phyloP scores from a whole-genome alignment of 2,113 vertebrate species.

The Stegastes partitus region DNA sequence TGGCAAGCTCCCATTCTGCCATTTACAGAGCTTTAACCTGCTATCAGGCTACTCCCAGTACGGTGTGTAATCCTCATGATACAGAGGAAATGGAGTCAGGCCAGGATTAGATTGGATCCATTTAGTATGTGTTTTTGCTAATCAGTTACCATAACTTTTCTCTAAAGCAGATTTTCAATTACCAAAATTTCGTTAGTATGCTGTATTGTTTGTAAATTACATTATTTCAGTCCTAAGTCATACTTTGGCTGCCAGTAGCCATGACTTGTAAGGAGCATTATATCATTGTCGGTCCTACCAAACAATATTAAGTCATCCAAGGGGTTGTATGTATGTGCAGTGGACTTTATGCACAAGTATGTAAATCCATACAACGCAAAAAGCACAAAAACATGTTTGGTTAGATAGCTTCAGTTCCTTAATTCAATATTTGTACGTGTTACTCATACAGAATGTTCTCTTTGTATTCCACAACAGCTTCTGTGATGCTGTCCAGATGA shows the following conservation, averaged over 20 bases:
- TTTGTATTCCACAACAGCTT: slow-evolving; percentile 25
- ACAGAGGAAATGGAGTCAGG: slow-evolving; percentile 17
- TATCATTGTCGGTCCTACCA: too few relatives aligned
- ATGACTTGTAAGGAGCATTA: not conserved
- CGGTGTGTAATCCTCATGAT: slow-evolving; percentile 11
- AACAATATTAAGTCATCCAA: slow-evolving; percentile 2
- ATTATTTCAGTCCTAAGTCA: not conserved
- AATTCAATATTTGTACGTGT: slow-evolving; percentile 16
- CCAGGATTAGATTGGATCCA: not conserved
- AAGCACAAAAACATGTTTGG: slow-evolving; percentile 15
- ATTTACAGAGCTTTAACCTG: slow-evolving; percentile 57
- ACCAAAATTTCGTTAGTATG: not conserved
- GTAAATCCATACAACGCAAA: slow-evolving; percentile 7
- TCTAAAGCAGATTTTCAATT: not conserved
- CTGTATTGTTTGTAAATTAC: not conserved
- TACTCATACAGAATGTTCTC: slow-evolving; percentile 16
- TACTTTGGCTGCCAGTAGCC: not conserved
- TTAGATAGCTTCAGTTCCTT: slow-evolving; percentile 2
- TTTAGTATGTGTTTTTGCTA: not conserved
- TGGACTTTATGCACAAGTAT: slow-evolving; percentile 2
- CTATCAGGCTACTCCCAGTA: slow-evolving; percentile 18
- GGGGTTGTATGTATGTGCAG: not conserved
- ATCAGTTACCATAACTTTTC: not conserved
- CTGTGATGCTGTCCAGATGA: slow-evolving; percentile 38
- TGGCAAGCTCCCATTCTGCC: slow-evolving; percentile 35